Evolutionary conservation across 2,888 invertebrate species (phyloP).

Genomic region (Drosophila kambysellisi): DNA sequence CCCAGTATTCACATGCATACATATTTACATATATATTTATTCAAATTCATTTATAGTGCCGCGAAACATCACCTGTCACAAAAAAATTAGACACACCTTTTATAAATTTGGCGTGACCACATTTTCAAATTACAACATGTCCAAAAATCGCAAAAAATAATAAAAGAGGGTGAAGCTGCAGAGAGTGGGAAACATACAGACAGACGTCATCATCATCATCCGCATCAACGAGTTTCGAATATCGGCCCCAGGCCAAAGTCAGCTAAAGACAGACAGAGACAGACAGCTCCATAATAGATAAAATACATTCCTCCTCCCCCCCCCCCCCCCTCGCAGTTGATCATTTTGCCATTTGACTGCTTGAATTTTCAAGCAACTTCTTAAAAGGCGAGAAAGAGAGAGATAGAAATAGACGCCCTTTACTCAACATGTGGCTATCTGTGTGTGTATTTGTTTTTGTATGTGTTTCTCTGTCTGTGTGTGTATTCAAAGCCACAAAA

Average conservation of each 20-base stretch:
- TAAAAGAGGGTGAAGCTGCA: neutral
- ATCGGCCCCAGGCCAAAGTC: slow-evolving; percentile 29
- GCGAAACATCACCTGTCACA: slow-evolving; percentile 52
- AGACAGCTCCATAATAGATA: slow-evolving; percentile 22
- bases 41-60: neutral
- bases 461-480: neutral
- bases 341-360: slow-evolving; percentile 3
- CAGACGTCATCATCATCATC: slow-evolving; percentile 16
- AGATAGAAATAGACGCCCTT: slow-evolving; percentile 43
- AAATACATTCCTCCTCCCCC: slow-evolving; percentile 14
- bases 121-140: slow-evolving; percentile 54
- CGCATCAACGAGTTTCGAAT: slow-evolving; percentile 31
- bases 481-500: slow-evolving; percentile 41
- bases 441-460: neutral
- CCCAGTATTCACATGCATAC: neutral
- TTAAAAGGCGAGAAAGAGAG: slow-evolving; percentile 18
- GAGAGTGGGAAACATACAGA: neutral
- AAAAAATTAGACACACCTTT: slow-evolving; percentile 45
- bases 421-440: slow-evolving; percentile 9
- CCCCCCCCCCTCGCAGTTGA: slow-evolving; percentile 1
- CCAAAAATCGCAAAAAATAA: slow-evolving; percentile 22
- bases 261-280: slow-evolving; percentile 2
- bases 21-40: neutral
- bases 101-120: slow-evolving; percentile 41
- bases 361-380: slow-evolving; percentile 48